Percentiles rank a stretch among this genome's conserved stretches.
Evolutionary conservation across 2,797 vertebrate species (phyloP).

Genomic region (Sebastes oblongus): DNA sequence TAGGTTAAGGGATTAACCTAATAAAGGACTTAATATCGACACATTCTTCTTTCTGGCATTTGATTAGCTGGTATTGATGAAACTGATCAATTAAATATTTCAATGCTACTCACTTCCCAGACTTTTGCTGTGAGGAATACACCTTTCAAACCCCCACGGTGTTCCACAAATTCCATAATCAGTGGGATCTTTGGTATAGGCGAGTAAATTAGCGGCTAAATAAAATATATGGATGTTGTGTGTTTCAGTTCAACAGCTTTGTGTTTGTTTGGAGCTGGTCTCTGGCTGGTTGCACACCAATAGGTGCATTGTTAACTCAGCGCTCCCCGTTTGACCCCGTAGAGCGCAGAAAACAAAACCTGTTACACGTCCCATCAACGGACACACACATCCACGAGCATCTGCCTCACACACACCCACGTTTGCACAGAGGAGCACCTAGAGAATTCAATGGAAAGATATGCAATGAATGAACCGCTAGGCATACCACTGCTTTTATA

Average conservation of each 20-base stretch:
- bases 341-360: slow-evolving; percentile 76
- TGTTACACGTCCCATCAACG: slow-evolving; percentile 62
- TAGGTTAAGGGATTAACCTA: not conserved
- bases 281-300: slow-evolving; percentile 82
- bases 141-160: not conserved
- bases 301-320: slow-evolving; percentile 75
- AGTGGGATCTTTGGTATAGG: slow-evolving; percentile 30
- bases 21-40: not conserved
- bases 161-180: slow-evolving; percentile 32
- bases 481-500: not conserved
- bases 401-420: slow-evolving; percentile 3
- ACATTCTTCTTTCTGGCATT: not conserved
- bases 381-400: slow-evolving; percentile 36
- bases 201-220: slow-evolving; percentile 57
- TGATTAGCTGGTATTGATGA: not conserved
- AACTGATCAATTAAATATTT: not conserved
- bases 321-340: slow-evolving; percentile 73
- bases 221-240: slow-evolving; percentile 63
- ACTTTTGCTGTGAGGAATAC: not conserved
- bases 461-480: not conserved
- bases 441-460: not conserved
- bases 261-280: slow-evolving; percentile 74
- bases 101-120: not conserved
- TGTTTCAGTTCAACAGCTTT: slow-evolving; percentile 69
- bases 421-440: not conserved